phyloP scores from a whole-genome alignment of 2,888 invertebrate species.

The Tigriopus californicus region DNA sequence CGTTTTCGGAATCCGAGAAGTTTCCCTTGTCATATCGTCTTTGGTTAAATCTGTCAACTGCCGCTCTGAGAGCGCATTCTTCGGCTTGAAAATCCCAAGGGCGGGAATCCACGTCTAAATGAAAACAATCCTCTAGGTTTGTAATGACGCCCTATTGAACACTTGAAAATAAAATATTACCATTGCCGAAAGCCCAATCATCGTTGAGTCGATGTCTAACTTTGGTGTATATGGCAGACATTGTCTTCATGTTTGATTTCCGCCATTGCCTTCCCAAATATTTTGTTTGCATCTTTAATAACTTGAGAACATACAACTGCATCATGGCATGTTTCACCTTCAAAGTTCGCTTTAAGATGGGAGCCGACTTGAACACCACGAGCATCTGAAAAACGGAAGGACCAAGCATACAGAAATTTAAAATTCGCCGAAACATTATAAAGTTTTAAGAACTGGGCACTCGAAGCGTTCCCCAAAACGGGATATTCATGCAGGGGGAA shows the following conservation, averaged over 20 bases:
- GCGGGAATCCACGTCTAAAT: conserved; percentile 69
- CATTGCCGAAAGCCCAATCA: conserved; percentile 99
- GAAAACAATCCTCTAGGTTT: neutral
- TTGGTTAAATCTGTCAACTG: conserved; percentile 68
- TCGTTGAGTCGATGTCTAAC: conserved; percentile 57
- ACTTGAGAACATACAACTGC: conserved; percentile 90
- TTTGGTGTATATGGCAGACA: conserved; percentile 96
- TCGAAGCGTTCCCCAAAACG: no score
- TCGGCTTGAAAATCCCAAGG: conserved; percentile 97
- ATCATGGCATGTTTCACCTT: conserved; percentile 86
- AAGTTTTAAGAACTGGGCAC: no score
- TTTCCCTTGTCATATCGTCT: neutral
- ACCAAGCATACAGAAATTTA: neutral
- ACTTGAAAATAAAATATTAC: no score
- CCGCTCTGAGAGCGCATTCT: conserved; percentile 77
- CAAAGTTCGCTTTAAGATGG: conserved; percentile 84
- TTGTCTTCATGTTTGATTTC: conserved; percentile 97
- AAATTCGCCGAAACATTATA: neutral
- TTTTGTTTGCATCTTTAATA: conserved; percentile 98
- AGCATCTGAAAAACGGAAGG: conserved; percentile 44
- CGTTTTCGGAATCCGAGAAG: neutral
- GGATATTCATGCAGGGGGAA: no score
- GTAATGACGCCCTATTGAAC: conserved; percentile 1
- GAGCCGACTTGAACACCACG: conserved; percentile 97
- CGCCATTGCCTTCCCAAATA: conserved; percentile 97